phyloP scores from a whole-genome alignment of 2,888 invertebrate species.

The Ceramica pisi region DNA sequence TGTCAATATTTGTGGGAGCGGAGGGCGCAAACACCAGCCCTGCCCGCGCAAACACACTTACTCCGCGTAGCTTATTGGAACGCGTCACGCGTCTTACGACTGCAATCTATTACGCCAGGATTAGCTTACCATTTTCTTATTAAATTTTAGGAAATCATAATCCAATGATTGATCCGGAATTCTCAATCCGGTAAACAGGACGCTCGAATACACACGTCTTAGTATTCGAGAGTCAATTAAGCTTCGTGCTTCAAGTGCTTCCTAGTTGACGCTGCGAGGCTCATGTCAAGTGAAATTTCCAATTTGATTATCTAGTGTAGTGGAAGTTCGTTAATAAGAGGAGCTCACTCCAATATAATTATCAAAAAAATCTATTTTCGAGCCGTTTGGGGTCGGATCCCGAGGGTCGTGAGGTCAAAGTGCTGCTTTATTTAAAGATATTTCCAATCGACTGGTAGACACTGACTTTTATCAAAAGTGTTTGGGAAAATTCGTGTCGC shows the following conservation, averaged over 20 bases:
- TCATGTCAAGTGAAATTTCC: conserved; percentile 34
- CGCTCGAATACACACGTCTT: conserved; percentile 35
- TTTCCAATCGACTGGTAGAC: neutral
- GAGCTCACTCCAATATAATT: conserved; percentile 18
- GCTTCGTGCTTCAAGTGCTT: conserved; percentile 39
- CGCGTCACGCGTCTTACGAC: conserved; percentile 72
- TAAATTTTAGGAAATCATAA: conserved; percentile 34
- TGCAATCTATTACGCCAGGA: conserved; percentile 74
- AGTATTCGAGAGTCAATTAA: conserved; percentile 49
- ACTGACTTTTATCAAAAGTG: too few species aligned
- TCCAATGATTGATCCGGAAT: conserved; percentile 25
- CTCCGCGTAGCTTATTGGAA: conserved; percentile 53
- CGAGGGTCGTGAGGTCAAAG: neutral
- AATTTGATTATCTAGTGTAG: conserved; percentile 39
- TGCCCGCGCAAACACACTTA: conserved; percentile 73
- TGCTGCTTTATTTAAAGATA: neutral
- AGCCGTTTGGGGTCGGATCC: neutral
- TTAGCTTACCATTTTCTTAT: conserved; percentile 27
- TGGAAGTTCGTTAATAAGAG: conserved; percentile 17
- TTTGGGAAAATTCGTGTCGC: too few species aligned
- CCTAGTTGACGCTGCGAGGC: conserved; percentile 35
- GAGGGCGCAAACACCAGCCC: conserved; percentile 69
- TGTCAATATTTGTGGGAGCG: conserved; percentile 83
- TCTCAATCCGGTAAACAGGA: conserved; percentile 28
- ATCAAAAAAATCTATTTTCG: neutral